phyloP scores from a whole-genome alignment of 2,888 invertebrate genomes.

The Ichneumon xanthorius region DNA sequence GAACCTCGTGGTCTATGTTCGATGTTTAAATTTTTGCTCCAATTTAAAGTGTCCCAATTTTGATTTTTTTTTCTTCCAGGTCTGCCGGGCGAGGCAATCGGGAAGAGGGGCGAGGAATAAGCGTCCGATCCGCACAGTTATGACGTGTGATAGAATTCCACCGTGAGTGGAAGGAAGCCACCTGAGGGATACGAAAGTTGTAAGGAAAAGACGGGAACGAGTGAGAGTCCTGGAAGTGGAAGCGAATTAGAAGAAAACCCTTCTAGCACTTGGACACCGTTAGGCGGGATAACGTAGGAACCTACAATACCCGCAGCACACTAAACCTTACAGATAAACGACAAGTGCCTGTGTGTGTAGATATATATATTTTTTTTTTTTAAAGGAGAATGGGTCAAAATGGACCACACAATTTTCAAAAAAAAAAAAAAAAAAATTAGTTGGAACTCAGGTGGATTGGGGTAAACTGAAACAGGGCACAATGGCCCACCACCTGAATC shows the following conservation, averaged over 20 bases:
- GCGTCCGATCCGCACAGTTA: slow-evolving; percentile 28
- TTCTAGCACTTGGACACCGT: slow-evolving; percentile 11
- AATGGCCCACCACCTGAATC: no score
- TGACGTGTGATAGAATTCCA: slow-evolving; percentile 27
- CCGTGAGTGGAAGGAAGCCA: slow-evolving; percentile 26
- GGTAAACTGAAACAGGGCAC: no score
- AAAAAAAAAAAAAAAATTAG: no score
- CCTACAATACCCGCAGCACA: background rate
- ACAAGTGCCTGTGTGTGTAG: background rate
- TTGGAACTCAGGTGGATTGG: no score
- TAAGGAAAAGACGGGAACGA: background rate
- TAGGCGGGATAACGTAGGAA: slow-evolving; percentile 13
- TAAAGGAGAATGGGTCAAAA: no score
- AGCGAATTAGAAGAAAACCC: slow-evolving; percentile 44
- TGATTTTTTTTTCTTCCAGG: background rate
- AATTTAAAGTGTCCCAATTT: slow-evolving; percentile 3
- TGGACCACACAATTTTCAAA: no score
- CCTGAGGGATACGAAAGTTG: background rate
- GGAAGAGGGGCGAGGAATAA: slow-evolving; percentile 38
- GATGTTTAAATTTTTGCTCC: no score
- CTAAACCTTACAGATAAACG: background rate
- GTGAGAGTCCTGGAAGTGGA: slow-evolving; percentile 19
- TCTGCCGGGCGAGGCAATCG: slow-evolving; percentile 21
- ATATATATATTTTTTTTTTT: no score
- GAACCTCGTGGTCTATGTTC: no score